A percentile compares a stretch with the other conserved stretches of the same genome.
Conservation (phyloP, 2,113 vertebrate genomes). For the Sander vitreus region DNA sequence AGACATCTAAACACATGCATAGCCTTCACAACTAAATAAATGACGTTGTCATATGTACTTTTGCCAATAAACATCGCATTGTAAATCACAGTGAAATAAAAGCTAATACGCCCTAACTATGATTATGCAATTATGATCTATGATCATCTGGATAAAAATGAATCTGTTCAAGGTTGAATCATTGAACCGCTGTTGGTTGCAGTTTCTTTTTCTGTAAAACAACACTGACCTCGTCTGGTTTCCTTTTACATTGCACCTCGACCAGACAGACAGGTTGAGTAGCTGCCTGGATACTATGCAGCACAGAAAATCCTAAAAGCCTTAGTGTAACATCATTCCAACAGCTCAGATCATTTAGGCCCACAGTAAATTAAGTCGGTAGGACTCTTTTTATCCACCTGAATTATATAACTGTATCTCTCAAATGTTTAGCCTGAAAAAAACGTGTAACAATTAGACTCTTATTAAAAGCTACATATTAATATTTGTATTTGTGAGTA, state of each 20-base stretch:
- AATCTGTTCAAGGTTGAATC: neutral
- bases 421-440: neutral
- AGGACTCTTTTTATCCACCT: neutral
- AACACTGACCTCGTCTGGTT: conserved; percentile 62
- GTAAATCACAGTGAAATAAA: neutral
- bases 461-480: too few species aligned
- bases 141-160: neutral
- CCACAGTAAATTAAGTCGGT: neutral
- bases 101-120: too few species aligned
- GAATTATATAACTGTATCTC: neutral
- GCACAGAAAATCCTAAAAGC: neutral
- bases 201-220: neutral
- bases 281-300: neutral
- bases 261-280: neutral
- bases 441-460: too few species aligned
- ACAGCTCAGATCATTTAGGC: neutral
- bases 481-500: too few species aligned
- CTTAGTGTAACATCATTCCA: neutral
- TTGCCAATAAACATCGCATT: neutral
- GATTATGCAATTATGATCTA: neutral
- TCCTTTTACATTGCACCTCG: neutral
- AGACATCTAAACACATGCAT: neutral
- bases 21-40: neutral
- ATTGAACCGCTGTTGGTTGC: neutral
- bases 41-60: neutral